Conservation (phyloP, 2,888 invertebrate genomes). For the Melanchra persicariae region DNA sequence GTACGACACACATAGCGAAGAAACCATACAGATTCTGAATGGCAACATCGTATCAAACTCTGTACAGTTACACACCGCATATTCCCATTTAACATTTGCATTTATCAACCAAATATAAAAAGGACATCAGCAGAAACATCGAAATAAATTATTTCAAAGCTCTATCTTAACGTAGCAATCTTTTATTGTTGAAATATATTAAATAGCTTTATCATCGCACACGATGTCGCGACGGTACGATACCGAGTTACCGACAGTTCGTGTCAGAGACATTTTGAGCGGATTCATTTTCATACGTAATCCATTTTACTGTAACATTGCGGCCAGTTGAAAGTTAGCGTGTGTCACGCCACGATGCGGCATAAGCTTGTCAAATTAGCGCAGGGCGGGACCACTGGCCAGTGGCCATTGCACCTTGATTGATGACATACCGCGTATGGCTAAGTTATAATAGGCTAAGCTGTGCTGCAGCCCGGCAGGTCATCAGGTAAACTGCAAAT, state of each 20-base stretch:
- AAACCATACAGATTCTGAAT: neutral
- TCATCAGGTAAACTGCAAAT: neutral
- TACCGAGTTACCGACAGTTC: conserved; percentile 40
- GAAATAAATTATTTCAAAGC: conserved; percentile 3
- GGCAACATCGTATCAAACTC: neutral
- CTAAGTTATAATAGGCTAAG: conserved; percentile 4
- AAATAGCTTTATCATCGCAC: conserved; percentile 50
- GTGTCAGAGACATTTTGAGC: conserved; percentile 58
- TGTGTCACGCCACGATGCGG: conserved; percentile 79
- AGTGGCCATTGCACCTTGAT: conserved; percentile 70
- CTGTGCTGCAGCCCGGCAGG: neutral
- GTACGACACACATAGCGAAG: too few species aligned
- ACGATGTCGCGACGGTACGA: conserved; percentile 41
- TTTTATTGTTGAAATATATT: conserved; percentile 43
- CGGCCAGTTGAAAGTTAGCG: conserved; percentile 72
- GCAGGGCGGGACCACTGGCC: conserved; percentile 67
- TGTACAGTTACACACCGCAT: neutral
- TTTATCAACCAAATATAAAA: conserved; percentile 8
- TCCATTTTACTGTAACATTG: conserved; percentile 64
- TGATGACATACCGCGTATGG: conserved; percentile 46
- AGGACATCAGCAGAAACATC: neutral
- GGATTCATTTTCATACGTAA: conserved; percentile 66
- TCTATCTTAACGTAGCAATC: conserved; percentile 16
- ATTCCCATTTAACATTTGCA: neutral
- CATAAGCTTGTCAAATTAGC: conserved; percentile 76